Percentiles rank a stretch among this genome's conserved stretches.
phyloP scores from a whole-genome alignment of 2,797 vertebrate species.

The Sebastes vulpes region DNA sequence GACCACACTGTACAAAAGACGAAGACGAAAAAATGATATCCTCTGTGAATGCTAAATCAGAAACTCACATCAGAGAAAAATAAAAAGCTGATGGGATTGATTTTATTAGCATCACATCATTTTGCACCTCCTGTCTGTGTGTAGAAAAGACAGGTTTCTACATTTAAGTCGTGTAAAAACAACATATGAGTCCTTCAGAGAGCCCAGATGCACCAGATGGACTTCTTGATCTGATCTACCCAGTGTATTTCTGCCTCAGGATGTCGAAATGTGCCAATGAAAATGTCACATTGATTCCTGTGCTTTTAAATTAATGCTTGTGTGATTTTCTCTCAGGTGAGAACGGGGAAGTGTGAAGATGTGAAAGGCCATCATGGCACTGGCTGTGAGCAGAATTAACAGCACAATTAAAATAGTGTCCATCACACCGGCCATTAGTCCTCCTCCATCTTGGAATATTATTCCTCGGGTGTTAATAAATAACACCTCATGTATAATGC shows the following conservation, averaged over 20 bases:
- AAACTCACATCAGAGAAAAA: background rate
- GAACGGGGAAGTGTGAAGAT: constrained; percentile 52
- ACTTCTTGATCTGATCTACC: constrained; percentile 8
- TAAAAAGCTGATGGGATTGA: background rate
- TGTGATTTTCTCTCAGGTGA: constrained; percentile 60
- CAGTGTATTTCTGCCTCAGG: constrained; percentile 4
- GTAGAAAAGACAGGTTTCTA: background rate
- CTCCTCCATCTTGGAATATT: constrained; percentile 16
- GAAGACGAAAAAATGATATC: background rate
- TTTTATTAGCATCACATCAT: constrained; percentile 4
- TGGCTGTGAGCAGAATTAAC: constrained; percentile 53
- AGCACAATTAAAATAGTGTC: constrained; percentile 43
- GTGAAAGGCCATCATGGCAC: constrained; percentile 57
- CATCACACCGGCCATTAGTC: constrained; percentile 20
- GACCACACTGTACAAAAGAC: background rate
- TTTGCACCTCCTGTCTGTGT: background rate
- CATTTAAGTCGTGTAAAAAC: background rate
- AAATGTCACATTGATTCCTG: constrained; percentile 68
- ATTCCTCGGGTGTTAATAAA: constrained; percentile 46
- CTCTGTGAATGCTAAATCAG: background rate
- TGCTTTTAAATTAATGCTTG: constrained; percentile 56
- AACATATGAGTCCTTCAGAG: background rate
- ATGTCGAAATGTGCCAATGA: constrained; percentile 35
- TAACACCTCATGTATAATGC: constrained; percentile 39
- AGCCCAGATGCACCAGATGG: background rate